Base-by-base conservation (phyloP, 2,113 vertebrate species). In the Lepus timidus region DNA sequence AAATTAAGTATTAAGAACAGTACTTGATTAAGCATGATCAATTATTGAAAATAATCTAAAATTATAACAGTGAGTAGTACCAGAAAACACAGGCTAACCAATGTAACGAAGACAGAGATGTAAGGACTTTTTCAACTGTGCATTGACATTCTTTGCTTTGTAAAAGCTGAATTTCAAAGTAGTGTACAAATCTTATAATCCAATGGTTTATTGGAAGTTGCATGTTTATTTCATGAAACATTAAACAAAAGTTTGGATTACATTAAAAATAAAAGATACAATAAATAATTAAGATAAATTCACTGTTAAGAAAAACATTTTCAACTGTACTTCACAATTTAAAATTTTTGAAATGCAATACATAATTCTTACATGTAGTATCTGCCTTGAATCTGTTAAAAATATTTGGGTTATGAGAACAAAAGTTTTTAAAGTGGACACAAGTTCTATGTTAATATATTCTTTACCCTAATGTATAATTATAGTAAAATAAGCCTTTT, bases 21-120 rank as follows among this genome's bases (percentile, higher is more conserved):
- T 88, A 61, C 29, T 68, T 81, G 49, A 79, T 25, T 79, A 90
- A 82, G 36, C 1, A 36, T 4, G 61, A 16, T 68, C 68, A 75
- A 39, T 67, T 83, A 44, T 33, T 23, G 73, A 86, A 90, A 94
- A 58, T 64, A 94, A 70, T n/a, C 51, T 85, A 67, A 74, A 85
- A 65, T 11, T 64, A 70, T 68, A 33, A 94, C 3, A 31, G 4
- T 31, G 2, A 33, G 6, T 23, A n/a, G 9, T 65, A 90, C 20
- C 44, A 33, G 25, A 31, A 79, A 73, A n/a, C 16, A 62, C 2
- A 90, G 7, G 3, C 51, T 55, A 85, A 62, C 20, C 27, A 64
- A 80, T 31, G 4, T 23, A 85, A 74, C 2, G 9, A 73, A 75
- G 13, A 13, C 23, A 67, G 64, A 51, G 29, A 75, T 65, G 1